Base-by-base conservation (phyloP, 2,888 invertebrate genomes). In the Cylindroiulus punctatus region DNA sequence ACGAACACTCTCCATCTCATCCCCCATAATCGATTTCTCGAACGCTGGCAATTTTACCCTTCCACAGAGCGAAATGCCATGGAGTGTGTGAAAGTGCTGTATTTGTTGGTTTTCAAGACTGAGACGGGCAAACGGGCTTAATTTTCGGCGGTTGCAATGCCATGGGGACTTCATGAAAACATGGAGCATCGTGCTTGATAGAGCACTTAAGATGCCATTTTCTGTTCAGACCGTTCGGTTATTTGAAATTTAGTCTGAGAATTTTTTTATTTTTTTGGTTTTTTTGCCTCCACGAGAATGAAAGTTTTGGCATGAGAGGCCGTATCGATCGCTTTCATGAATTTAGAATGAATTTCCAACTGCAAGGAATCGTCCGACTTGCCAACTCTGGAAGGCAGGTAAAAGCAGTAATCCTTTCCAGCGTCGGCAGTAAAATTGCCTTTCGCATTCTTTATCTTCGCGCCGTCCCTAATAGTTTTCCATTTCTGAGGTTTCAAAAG, bases 221-320 rank as follows among this genome's bases (percentile, higher is more conserved):
- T 1, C 22, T 57, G 57, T 57, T n/a, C 57, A n/a, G 2, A n/a
- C 8, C 57, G 22, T 57, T 57, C 57, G n/a, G 19, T 22, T 57
- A 57, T 57, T 57, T 57, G n/a, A 57, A 57, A 57, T 57, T 57
- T 57, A 57, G 57, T n/a, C n/a, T n/a, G n/a, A 19, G 2, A 14
- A 10, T 10, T 47, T 47, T 5, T 47, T 10, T 47, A 2, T 47
- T 10, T 47, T 47, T 17, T 47, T 42, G 8, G 8, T 47, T 17
- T 14, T 47, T 47, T 47, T 47, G 17, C n/a, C 17, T 47, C 4
- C 14, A 57, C 19, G 57, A 57, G n/a, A 57, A 57, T 57, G 57
- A 57, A 57, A 57, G n/a, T 57, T 57, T 57, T 57, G n/a, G 57
- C 57, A 57, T 57, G 57, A 57, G 57, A n/a, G 57, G n/a, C 57